Evolutionary conservation across 2,888 invertebrate genomes (phyloP).

Genomic region (Cheilosia vulpina): DNA sequence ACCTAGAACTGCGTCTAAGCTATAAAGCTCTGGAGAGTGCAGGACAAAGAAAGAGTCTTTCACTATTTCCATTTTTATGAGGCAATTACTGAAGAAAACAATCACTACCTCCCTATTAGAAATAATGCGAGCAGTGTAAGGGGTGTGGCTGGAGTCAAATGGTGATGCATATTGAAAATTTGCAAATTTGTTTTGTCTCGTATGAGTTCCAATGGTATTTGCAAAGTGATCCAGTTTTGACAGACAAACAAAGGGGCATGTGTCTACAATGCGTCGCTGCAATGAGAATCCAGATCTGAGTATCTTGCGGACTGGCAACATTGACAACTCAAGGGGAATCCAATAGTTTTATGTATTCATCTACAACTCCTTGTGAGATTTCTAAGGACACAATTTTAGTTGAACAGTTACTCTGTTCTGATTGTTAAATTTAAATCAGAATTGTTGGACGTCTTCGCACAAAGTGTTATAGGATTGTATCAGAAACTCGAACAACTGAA

Average conservation of each 20-base stretch:
- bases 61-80: conserved; percentile 51
- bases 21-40: conserved; percentile 12
- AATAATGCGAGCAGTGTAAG: not conserved
- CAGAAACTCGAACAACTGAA: no score
- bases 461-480: no score
- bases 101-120: conserved; percentile 31
- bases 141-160: conserved; percentile 40
- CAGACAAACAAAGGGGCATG: not conserved
- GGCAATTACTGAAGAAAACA: conserved; percentile 54
- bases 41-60: conserved; percentile 1
- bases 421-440: conserved; percentile 10
- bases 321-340: conserved; percentile 5
- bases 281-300: conserved; percentile 8
- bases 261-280: conserved; percentile 8
- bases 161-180: conserved; percentile 48
- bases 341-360: conserved; percentile 21
- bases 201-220: conserved; percentile 27
- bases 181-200: conserved; percentile 47
- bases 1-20: conserved; percentile 17
- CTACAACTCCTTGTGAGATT: conserved; percentile 10
- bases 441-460: not conserved
- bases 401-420: conserved; percentile 10
- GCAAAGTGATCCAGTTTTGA: not conserved
- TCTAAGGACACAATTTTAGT: not conserved
- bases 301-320: conserved; percentile 7